A percentile compares a stretch with the other conserved stretches of the same genome.
phyloP scores from a whole-genome alignment of 1,140 invertebrate genomes.

The Pseudachorutes palmiensis region DNA sequence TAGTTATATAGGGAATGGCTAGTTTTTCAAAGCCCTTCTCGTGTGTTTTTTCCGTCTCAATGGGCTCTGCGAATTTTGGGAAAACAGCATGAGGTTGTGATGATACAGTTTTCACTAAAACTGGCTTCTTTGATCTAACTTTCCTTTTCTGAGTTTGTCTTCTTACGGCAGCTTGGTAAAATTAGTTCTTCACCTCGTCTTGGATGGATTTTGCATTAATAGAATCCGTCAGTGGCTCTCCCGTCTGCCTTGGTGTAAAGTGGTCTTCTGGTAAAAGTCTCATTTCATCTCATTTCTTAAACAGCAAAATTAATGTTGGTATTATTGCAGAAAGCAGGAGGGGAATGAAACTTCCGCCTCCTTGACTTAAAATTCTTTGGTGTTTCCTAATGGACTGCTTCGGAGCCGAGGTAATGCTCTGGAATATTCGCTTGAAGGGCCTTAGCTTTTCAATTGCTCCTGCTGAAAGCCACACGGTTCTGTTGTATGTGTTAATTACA shows the following conservation, averaged over 20 bases:
- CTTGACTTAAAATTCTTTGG: neutral
- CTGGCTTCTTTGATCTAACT: no score
- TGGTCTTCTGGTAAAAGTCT: neutral
- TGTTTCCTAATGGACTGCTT: neutral
- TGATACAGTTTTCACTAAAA: no score
- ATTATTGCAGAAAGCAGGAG: neutral
- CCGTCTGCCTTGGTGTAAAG: neutral
- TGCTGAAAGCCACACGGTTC: neutral
- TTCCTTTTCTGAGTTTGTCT: no score
- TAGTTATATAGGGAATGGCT: no score
- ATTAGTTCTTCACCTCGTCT: no score
- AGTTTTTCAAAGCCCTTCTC: no score
- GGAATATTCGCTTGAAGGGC: neutral
- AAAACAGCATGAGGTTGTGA: no score
- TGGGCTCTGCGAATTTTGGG: no score
- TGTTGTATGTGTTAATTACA: neutral
- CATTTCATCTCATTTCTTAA: neutral
- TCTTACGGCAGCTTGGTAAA: no score
- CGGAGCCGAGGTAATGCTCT: neutral
- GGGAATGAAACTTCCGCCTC: neutral
- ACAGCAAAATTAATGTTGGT: neutral
- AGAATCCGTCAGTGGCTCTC: neutral
- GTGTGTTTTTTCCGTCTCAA: no score
- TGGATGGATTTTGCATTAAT: no score
- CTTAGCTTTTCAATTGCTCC: neutral